Evolutionary conservation across 2,113 vertebrate genomes (phyloP), one percentile per base, ranked within the genome.

Genomic region (Psittacula cyanocephala): DNA sequence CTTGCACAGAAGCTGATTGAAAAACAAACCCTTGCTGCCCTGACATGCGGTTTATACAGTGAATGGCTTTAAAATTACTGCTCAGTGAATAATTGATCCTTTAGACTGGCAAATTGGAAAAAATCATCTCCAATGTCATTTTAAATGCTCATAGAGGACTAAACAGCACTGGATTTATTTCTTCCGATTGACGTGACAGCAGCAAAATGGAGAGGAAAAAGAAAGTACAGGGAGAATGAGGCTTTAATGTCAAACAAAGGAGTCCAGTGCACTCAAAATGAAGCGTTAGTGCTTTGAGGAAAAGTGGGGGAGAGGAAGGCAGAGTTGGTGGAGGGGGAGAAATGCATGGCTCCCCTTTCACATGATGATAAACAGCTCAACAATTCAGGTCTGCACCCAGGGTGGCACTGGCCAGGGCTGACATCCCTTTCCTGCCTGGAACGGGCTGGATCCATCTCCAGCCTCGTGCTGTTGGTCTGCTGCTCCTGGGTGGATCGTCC

Each of bases 351-450:
- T 88, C 33, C 39, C 15, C 17, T 55, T 76, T 37, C 37, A 22
- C 37, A 22, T 71, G 50, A 6, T 28, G 57, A 59, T n/a, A 35
- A 22, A 14, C 33, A 41, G 6, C 49, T 65, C 27, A 64, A 20
- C 0, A 0, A 14, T 60, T 75, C 6, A 3, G 0, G 18, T 33
- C 83, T 77, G 49, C 9, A 2, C 17, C 11, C n/a, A n/a, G 49
- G 14, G 13, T 64, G 74, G 28, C 60, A 15, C 60, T 64, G 55
- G 4, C 35, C 5, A 1, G 25, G 39, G 15, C 10, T 91, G 39
- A 35, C 15, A 10, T 65, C 35, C 63, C 50, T 57, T 14, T 59
- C 20, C 60, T 57, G 27, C 46, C 74, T 33, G 37, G 17, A 39
- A 39, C 49, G 55, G 20, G 49, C 53, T 49, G 50, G 50, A 75